Base-by-base conservation (phyloP, 1,140 invertebrate species). In the Drosophila punjabiensis region DNA sequence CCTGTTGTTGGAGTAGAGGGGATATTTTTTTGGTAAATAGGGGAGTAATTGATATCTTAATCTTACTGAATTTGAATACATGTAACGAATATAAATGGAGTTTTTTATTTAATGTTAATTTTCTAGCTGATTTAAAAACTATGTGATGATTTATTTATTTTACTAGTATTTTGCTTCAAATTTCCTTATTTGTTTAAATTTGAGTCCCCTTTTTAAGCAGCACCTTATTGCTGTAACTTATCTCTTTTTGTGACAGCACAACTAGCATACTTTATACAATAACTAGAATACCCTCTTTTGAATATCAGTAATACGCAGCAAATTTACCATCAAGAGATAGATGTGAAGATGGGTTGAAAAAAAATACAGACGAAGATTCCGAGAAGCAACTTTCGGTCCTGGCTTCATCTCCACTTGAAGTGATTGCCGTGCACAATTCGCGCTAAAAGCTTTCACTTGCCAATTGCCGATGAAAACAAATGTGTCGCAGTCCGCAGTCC, bases 401-500 rank as follows among this genome's bases (percentile, higher is more conserved):
- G n/a, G 43, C 48, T 52, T 52, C 47, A 81, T 63, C 63, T 69
- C 69, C 58, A 89, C 66, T 89, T 68, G 61, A 74, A 73, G 79
- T 75, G 86, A 90, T 88, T 84, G 81, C 85, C 81, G 71, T 71
- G 82, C 71, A 90, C 69, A 82, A 82, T 90, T 90, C 67, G 67
- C 75, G 79, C 76, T 90, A 89, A 89, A 89, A 89, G 85, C 86
- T 89, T 89, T 86, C 86, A 82, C 79, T 90, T 79, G 75, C 76
- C 85, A 90, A 86, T 86, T 77, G 82, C 67, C 79, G 85, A 86
- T 89, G 85, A 79, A 90, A 90, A 90, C 85, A 89, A 89, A 89
- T 89, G 85, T 61, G 70, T 53, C 69, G 78, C 82, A 78, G 82
- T 82, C 82, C n/a, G 70, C 24, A 56, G 62, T 39, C 39, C 35